These are phyloP conservation scores for Drosophila pseudoobscura DNA, from an alignment of 1,140 invertebrate species.

Conservation along the genomic window DNA sequence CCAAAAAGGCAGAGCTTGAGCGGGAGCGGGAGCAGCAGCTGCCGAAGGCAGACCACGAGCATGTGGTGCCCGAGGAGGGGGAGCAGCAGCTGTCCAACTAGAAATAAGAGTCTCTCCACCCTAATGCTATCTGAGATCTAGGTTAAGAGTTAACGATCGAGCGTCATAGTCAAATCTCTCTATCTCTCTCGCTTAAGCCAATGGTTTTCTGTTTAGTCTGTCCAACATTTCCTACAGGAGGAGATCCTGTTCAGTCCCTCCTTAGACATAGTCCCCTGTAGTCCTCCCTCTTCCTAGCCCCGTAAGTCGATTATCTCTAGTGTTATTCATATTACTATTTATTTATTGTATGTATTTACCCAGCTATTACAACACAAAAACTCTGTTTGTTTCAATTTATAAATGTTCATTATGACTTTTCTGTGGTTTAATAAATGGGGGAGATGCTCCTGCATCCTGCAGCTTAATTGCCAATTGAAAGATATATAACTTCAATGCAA, in stretches of 20 bases:
- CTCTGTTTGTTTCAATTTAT: constrained; percentile 23
- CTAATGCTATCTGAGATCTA: constrained; percentile 74
- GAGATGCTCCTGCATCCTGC: too few relatives aligned
- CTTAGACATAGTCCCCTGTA: constrained; percentile 43
- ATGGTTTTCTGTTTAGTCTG: constrained; percentile 57
- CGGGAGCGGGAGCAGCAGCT: constrained; percentile 19
- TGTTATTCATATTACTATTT: constrained; percentile 61
- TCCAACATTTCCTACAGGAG: constrained; percentile 39
- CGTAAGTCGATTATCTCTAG: constrained; percentile 59
- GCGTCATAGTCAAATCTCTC: constrained; percentile 66
- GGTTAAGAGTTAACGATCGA: constrained; percentile 72
- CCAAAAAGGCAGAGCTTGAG: constrained; percentile 49
- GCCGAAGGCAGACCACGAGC: constrained; percentile 65
- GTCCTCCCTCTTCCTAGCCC: constrained; percentile 21
- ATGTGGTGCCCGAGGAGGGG: constrained; percentile 56
- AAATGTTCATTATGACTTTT: not conserved
- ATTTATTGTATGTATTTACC: constrained; percentile 67
- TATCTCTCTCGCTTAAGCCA: constrained; percentile 45
- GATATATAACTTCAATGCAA: too few relatives aligned
- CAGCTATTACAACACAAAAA: constrained; percentile 27
- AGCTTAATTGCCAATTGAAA: too few relatives aligned
- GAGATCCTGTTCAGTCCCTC: constrained; percentile 12
- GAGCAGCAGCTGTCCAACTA: constrained; percentile 68
- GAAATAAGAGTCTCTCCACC: constrained; percentile 25
- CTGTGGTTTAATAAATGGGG: too few relatives aligned